A percentile compares a stretch with the other conserved stretches of the same genome.
Conservation (phyloP, 2,888 invertebrate genomes). For the Phorcus lineatus region DNA sequence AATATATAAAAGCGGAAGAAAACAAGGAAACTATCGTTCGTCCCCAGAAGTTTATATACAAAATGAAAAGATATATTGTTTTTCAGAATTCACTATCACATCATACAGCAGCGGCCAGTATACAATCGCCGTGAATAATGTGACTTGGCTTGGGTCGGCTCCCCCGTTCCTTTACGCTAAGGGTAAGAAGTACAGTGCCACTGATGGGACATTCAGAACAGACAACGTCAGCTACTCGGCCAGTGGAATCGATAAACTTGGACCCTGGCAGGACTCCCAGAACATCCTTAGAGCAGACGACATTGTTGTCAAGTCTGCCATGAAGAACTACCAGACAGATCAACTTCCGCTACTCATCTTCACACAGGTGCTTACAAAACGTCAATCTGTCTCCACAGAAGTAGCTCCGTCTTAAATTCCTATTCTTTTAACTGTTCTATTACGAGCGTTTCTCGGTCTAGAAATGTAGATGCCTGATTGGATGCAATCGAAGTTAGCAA, state of each 20-base stretch:
- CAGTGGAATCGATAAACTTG: constrained; percentile 35
- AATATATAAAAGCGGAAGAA: no score
- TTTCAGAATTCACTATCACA: neutral
- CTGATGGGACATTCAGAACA: constrained; percentile 12
- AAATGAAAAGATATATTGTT: no score
- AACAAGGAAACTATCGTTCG: no score
- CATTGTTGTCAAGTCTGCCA: constrained; percentile 25
- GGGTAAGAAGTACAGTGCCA: constrained; percentile 36
- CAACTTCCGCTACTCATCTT: constrained; percentile 30
- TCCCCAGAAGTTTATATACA: no score
- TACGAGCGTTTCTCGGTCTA: no score
- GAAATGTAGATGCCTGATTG: no score
- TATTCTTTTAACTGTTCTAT: no score
- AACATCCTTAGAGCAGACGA: constrained; percentile 16
- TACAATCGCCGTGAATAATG: neutral
- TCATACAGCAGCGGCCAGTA: neutral
- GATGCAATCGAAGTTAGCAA: no score
- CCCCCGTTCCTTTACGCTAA: constrained; percentile 44
- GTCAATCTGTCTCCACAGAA: no score
- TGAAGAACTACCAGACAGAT: constrained; percentile 30
- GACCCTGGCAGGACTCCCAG: constrained; percentile 29
- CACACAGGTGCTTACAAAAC: constrained; percentile 38
- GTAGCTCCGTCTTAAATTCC: no score
- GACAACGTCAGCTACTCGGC: neutral
- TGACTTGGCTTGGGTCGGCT: constrained; percentile 40